Percentiles rank a stretch among this genome's conserved stretches.
Evolutionary conservation across 92 coral and sea anemone genomes (phyloP).

Genomic region (Meandrina meandrites): DNA sequence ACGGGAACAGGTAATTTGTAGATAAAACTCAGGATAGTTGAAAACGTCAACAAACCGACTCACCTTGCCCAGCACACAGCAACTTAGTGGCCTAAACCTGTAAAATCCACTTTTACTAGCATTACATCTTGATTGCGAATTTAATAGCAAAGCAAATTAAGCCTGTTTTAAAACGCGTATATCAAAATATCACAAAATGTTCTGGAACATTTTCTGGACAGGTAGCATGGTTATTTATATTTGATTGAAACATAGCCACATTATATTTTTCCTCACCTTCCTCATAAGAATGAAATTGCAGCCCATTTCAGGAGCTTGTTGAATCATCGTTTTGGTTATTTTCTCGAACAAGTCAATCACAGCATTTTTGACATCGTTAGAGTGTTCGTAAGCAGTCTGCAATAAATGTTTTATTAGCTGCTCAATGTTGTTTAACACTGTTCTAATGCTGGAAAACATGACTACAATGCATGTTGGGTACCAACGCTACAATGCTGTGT

Average conservation of each 20-base stretch:
- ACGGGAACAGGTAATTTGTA: too few relatives aligned
- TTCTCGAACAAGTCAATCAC: background rate
- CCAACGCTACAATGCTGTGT: background rate
- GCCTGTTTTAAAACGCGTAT: too few relatives aligned
- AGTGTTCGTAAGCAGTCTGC: conserved; percentile 6
- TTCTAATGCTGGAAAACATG: background rate
- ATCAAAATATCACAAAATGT: too few relatives aligned
- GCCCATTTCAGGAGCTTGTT: background rate
- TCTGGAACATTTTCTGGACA: too few relatives aligned
- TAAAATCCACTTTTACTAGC: too few relatives aligned
- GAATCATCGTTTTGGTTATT: background rate
- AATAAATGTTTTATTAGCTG: background rate
- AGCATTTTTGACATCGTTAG: background rate
- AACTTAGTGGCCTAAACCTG: too few relatives aligned
- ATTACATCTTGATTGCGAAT: too few relatives aligned
- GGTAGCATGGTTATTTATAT: too few relatives aligned
- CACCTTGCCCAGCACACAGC: too few relatives aligned
- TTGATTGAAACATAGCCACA: background rate
- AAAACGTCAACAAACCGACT: too few relatives aligned
- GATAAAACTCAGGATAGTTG: too few relatives aligned
- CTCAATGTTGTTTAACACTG: background rate
- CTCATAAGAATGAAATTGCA: background rate
- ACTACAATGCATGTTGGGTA: background rate
- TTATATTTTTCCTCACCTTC: background rate
- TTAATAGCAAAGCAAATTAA: too few relatives aligned